Evolutionary conservation across 2,888 invertebrate species (phyloP).

Genomic region (Xanthia icteritia): DNA sequence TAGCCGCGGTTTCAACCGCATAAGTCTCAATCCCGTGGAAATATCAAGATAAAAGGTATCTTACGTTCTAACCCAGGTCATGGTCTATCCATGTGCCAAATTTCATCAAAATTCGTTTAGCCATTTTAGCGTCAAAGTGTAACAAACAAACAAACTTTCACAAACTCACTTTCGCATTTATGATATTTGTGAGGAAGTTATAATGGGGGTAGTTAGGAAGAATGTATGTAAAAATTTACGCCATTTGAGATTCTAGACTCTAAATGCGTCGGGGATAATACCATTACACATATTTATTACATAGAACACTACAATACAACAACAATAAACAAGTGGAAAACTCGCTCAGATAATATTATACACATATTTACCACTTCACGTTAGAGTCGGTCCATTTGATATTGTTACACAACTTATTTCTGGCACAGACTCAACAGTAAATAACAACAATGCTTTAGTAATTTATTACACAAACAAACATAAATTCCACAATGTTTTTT

Average conservation of each 20-base stretch:
- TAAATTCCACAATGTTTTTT: conserved; percentile 79
- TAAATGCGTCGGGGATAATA: not conserved
- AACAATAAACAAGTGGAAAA: not conserved
- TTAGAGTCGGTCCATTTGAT: conserved; percentile 29
- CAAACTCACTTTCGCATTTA: no score
- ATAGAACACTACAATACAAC: no score
- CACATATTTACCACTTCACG: not conserved
- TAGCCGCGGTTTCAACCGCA: no score
- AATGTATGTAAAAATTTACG: not conserved
- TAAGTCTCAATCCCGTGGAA: no score
- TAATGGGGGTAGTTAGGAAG: not conserved
- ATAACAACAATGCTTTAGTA: conserved; percentile 60
- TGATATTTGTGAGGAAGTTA: no score
- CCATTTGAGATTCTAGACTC: not conserved
- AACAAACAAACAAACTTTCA: no score
- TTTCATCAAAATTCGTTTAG: no score
- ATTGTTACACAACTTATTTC: conserved; percentile 38
- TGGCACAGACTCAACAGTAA: conserved; percentile 53
- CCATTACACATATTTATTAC: not conserved
- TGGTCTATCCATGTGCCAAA: no score
- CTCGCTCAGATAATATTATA: not conserved
- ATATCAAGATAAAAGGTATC: no score
- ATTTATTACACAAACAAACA: conserved; percentile 66
- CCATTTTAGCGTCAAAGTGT: no score
- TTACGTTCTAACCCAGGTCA: no score